Evolutionary conservation across 2,888 invertebrate species (phyloP).

Genomic region (Maniola hyperantus): DNA sequence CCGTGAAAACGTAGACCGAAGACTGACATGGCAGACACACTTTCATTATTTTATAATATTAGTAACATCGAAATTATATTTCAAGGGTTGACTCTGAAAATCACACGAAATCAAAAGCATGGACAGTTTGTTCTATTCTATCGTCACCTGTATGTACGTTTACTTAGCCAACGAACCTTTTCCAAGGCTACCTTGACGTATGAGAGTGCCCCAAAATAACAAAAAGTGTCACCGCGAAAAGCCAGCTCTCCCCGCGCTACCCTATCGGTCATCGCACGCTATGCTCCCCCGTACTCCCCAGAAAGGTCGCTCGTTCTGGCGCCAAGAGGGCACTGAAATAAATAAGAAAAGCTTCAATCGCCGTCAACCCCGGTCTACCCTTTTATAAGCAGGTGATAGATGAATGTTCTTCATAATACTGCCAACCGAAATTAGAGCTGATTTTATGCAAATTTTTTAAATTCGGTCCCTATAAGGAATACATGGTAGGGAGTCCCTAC

Average conservation of each 20-base stretch:
- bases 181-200: conserved; percentile 6
- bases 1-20: too few species aligned
- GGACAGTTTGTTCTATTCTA: too few species aligned
- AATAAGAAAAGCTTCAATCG: conserved; percentile 75
- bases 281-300: conserved; percentile 48
- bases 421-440: conserved; percentile 29
- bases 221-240: conserved; percentile 43
- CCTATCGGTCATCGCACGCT: conserved; percentile 72
- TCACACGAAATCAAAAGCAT: background rate
- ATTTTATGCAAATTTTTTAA: conserved; percentile 14
- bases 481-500: background rate
- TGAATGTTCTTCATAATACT: conserved; percentile 58
- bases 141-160: background rate
- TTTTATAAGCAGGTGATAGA: conserved; percentile 77
- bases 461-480: background rate
- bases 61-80: too few species aligned
- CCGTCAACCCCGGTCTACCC: conserved; percentile 72
- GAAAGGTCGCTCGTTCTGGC: conserved; percentile 68
- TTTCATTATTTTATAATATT: too few species aligned
- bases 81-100: background rate
- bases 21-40: too few species aligned
- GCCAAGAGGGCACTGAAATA: conserved; percentile 68
- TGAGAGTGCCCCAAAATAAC: conserved; percentile 34
- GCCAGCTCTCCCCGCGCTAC: conserved; percentile 44
- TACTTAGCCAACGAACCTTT: conserved; percentile 6